Evolutionary conservation across 2,797 vertebrate species (phyloP), one percentile per base, ranked within the genome.

Genomic region (Hypotaenidia okinawae): DNA sequence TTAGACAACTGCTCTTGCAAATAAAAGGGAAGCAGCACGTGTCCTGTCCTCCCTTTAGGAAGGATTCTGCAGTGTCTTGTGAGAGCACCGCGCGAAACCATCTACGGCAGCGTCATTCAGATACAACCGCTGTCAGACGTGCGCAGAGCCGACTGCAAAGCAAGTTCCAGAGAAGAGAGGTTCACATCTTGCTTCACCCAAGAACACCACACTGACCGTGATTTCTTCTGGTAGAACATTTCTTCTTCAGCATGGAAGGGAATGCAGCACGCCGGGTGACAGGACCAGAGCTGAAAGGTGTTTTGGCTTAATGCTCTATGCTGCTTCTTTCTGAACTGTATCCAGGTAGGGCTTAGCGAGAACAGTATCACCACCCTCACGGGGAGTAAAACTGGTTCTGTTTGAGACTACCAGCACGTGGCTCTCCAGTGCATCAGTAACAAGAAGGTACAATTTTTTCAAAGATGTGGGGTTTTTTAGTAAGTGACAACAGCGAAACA

Each of bases 191-290:
- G 37, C n/a, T 89, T 92, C 37, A 35, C n/a, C 22, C 45, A 64
- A 25, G 39, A 94, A 88, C 43, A 90, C 52, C 1, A 5, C 24
- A 67, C 11, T 22, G 75, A 63, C 24, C 32, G 9, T 5, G 8
- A 47, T 66, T 80, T 92, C 33, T 73, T 73, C 75, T 69, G 24
- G 47, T 66, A 75, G 25, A 76, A 47, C 5, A 66, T n/a, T n/a
- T n/a, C 16, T 10, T 45, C 30, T 39, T 69, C 32, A 79, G 66
- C 3, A 8, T 10, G 16, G 79, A 79, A 89, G 37, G 2, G 5
- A 84, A 82, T 0, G 3, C 25, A 89, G 15, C 15, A 69, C 7
- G 10, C 9, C 2, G 1, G 30, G 81, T 0, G 1, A 61, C 2
- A 62, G 27, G 30, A 51, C 15, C 41, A 35, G 55, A 76, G 41